A percentile compares a stretch with the other conserved stretches of the same genome.
Conservation (phyloP, 2,888 invertebrate genomes). For the Nipponacmea schrenckii region DNA sequence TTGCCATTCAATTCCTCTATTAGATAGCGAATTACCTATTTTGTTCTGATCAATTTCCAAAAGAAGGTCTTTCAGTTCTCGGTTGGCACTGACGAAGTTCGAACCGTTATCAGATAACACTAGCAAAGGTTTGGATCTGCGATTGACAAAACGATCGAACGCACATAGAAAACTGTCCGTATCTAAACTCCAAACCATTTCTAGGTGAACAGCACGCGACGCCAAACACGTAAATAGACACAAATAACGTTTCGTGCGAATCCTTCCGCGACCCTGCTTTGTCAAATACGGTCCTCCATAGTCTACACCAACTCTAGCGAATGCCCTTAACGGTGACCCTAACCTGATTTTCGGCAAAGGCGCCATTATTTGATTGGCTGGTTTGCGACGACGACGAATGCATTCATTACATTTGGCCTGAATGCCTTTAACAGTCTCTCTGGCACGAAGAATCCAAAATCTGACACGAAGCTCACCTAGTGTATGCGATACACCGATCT, state of each 20-base stretch:
- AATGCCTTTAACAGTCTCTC: slow-evolving; percentile 19
- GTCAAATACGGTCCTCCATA: slow-evolving; percentile 26
- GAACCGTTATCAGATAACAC: slow-evolving; percentile 18
- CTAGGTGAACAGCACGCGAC: slow-evolving; percentile 23
- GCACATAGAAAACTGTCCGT: slow-evolving; percentile 18
- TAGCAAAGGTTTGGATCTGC: slow-evolving; percentile 9
- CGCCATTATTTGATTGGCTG: slow-evolving; percentile 3
- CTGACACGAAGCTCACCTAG: slow-evolving; percentile 16
- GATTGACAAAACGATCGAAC: slow-evolving; percentile 1
- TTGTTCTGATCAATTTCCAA: slow-evolving; percentile 21
- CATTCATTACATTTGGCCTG: slow-evolving; percentile 8
- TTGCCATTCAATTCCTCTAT: slow-evolving; percentile 23
- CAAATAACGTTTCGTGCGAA: slow-evolving; percentile 26
- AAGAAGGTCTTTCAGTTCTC: slow-evolving; percentile 17
- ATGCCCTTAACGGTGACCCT: slow-evolving; percentile 14
- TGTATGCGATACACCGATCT: slow-evolving; percentile 22
- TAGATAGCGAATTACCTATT: slow-evolving; percentile 16
- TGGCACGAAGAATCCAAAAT: slow-evolving; percentile 25
- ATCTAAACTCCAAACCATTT: slow-evolving; percentile 12
- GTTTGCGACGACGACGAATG: slow-evolving; percentile 4
- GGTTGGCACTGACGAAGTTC: slow-evolving; percentile 15
- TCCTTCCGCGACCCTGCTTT: slow-evolving; percentile 20
- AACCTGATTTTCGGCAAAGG: slow-evolving; percentile 1
- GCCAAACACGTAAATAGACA: slow-evolving; percentile 25
- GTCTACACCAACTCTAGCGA: slow-evolving; percentile 20